phyloP scores from a whole-genome alignment of 2,797 vertebrate species.

The Crocodylus rhombifer region DNA sequence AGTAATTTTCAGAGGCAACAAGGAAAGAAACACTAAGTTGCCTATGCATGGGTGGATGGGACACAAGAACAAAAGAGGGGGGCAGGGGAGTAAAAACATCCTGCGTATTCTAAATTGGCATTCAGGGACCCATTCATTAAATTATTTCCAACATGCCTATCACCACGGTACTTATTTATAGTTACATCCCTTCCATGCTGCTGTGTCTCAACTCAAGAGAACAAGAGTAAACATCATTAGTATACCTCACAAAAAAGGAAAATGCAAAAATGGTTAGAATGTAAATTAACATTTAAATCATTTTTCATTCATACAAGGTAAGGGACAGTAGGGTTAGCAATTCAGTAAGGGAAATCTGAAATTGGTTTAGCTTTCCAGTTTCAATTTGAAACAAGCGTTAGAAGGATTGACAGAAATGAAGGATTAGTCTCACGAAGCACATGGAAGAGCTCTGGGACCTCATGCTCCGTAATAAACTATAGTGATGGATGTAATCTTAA shows the following conservation, averaged over 20 bases:
- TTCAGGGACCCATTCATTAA: neutral
- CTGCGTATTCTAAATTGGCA: neutral
- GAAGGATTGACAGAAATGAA: too few species aligned
- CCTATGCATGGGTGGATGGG: neutral
- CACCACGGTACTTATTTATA: neutral
- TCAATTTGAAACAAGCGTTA: neutral
- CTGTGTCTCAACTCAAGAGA: neutral
- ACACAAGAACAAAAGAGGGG: neutral
- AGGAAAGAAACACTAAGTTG: neutral
- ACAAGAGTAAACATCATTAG: neutral
- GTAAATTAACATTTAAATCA: neutral
- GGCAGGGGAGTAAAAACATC: neutral
- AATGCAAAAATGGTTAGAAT: neutral
- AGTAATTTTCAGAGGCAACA: neutral
- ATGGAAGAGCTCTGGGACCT: too few species aligned
- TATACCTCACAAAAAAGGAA: neutral
- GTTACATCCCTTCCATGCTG: neutral
- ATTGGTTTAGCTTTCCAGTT: neutral
- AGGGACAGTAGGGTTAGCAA: neutral
- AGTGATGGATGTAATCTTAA: slow-evolving; percentile 1
- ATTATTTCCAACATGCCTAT: neutral
- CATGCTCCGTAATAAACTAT: neutral
- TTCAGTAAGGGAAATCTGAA: neutral
- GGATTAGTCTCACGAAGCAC: too few species aligned
- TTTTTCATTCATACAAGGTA: neutral